Percentiles rank a stretch among this genome's conserved stretches.
phyloP scores from a whole-genome alignment of 2,888 invertebrate species.

The Drosophila greeni region DNA sequence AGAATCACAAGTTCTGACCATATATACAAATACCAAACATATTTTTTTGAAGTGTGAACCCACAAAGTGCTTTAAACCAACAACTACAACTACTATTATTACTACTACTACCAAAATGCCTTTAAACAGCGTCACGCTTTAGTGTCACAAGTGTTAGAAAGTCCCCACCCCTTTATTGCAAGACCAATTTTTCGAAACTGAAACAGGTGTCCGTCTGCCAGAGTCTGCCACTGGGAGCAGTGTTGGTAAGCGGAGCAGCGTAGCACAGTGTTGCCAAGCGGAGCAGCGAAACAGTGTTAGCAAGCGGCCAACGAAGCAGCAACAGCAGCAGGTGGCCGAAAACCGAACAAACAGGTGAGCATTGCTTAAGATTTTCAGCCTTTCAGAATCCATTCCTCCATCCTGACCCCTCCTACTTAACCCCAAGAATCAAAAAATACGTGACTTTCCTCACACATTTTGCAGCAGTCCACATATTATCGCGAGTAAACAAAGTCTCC shows the following conservation, averaged over 20 bases:
- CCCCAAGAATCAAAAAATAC: constrained; percentile 32
- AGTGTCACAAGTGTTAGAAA: constrained; percentile 63
- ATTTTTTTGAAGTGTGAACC: constrained; percentile 51
- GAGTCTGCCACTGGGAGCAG: constrained; percentile 11
- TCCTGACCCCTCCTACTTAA: background rate
- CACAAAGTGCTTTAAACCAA: constrained; percentile 50
- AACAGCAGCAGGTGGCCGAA: constrained; percentile 13
- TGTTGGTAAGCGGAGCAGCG: constrained; percentile 23
- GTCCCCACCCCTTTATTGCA: constrained; percentile 17
- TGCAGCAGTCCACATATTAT: constrained; percentile 14
- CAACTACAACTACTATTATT: constrained; percentile 49
- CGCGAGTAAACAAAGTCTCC: constrained; percentile 11
- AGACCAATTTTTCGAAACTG: constrained; percentile 19
- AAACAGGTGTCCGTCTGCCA: constrained; percentile 33
- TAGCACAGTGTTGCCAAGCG: constrained; percentile 1
- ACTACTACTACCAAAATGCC: constrained; percentile 52
- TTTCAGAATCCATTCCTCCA: background rate
- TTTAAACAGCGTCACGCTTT: constrained; percentile 67
- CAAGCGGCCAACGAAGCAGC: constrained; percentile 19
- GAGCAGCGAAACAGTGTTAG: constrained; percentile 21
- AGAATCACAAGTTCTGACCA: constrained; percentile 14
- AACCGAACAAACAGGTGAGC: constrained; percentile 44
- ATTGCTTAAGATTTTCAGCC: background rate
- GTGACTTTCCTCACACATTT: constrained; percentile 58
- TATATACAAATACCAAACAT: constrained; percentile 5